Conservation (phyloP, 2,888 invertebrate species). For the Lasiommata megera region DNA sequence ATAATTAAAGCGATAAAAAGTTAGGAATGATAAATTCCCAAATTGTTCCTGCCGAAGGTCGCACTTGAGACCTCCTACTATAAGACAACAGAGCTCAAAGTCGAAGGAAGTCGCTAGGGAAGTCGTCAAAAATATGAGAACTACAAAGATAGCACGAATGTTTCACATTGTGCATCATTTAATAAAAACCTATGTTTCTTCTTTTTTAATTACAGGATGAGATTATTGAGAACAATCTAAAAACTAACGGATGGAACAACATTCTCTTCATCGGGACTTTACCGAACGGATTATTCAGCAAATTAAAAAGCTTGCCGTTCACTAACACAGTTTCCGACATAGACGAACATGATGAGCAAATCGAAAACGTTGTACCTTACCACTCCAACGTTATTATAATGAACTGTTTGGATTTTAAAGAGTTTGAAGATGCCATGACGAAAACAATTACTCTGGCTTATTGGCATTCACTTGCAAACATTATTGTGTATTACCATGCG, state of each 20-base stretch:
- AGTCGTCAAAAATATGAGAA: too few relatives aligned
- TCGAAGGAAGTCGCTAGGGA: too few relatives aligned
- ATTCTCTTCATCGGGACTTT: slow-evolving; percentile 53
- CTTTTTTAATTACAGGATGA: slow-evolving; percentile 45
- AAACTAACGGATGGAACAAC: slow-evolving; percentile 56
- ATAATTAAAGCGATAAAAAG: too few relatives aligned
- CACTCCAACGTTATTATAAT: slow-evolving; percentile 52
- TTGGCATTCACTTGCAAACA: slow-evolving; percentile 59
- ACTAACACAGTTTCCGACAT: slow-evolving; percentile 45
- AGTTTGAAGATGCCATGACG: slow-evolving; percentile 52
- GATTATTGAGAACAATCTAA: slow-evolving; percentile 48
- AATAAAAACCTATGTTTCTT: too few relatives aligned
- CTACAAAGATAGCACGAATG: too few relatives aligned
- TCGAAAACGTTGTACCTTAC: slow-evolving; percentile 50
- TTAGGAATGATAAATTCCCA: too few relatives aligned
- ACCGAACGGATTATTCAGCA: slow-evolving; percentile 48
- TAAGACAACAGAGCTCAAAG: too few relatives aligned
- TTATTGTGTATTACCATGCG: slow-evolving; percentile 53
- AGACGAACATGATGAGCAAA: slow-evolving; percentile 43
- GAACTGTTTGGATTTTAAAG: slow-evolving; percentile 42
- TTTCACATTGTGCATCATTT: too few relatives aligned
- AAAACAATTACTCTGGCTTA: slow-evolving; percentile 46
- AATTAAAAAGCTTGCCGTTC: slow-evolving; percentile 41
- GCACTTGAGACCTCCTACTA: too few relatives aligned
- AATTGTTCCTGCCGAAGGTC: too few relatives aligned